Evolutionary conservation across 37 sponge, comb jelly and placozoan species (phyloP).

Genomic region (Cladorhizidae sp.): DNA sequence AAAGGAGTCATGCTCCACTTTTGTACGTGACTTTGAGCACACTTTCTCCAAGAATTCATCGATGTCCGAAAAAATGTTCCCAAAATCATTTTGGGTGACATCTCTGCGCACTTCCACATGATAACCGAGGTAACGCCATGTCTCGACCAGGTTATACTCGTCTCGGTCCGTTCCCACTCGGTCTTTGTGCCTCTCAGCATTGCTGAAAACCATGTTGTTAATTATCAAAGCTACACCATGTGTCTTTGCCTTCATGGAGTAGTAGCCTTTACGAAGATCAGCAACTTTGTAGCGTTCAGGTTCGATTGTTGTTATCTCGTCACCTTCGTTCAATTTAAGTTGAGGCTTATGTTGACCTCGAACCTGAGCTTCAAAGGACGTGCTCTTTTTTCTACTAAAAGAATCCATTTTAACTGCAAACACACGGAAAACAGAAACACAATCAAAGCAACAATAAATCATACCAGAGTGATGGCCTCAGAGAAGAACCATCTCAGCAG

Average conservation of each 20-base stretch:
- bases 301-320: neutral
- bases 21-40: constrained; percentile 28
- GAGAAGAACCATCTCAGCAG: too few relatives aligned
- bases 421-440: too few relatives aligned
- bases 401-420: too few relatives aligned
- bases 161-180: constrained; percentile 46
- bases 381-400: too few relatives aligned
- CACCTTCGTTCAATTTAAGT: neutral
- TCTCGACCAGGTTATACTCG: constrained; percentile 21
- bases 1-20: constrained; percentile 65
- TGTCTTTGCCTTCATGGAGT: constrained; percentile 43
- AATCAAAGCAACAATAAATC: too few relatives aligned
- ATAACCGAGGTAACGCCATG: constrained; percentile 56
- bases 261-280: neutral
- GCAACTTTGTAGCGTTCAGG: neutral
- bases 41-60: constrained; percentile 32
- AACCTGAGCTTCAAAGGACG: too few relatives aligned
- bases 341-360: neutral
- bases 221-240: constrained; percentile 78
- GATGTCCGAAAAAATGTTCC: constrained; percentile 51
- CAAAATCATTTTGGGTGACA: neutral
- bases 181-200: neutral
- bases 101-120: constrained; percentile 34
- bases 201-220: constrained; percentile 66
- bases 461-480: too few relatives aligned